phyloP scores from a whole-genome alignment of 2,888 invertebrate species.

The Ormyrus rosae region DNA sequence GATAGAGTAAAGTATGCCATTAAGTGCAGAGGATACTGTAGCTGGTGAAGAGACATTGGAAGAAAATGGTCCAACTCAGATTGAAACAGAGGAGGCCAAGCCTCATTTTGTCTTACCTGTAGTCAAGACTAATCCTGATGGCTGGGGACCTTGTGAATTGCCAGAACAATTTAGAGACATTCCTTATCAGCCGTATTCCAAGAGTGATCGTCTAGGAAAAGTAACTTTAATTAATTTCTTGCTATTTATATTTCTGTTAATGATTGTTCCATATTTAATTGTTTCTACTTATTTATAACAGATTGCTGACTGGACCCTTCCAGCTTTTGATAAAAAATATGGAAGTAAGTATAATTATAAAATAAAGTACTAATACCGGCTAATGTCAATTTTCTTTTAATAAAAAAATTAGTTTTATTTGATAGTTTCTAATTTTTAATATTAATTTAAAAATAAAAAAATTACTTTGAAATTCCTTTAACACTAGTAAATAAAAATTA shows the following conservation, averaged over 20 bases:
- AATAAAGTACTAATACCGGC: too few relatives aligned
- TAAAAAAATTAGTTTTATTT: too few relatives aligned
- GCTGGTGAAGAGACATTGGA: background rate
- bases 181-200: conserved; percentile 99
- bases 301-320: conserved; percentile 98
- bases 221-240: conserved; percentile 76
- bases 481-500: background rate
- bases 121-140: conserved; percentile 90
- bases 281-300: conserved; percentile 65
- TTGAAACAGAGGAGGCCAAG: conserved; percentile 66
- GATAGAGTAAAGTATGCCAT: too few relatives aligned
- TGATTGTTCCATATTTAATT: conserved; percentile 1
- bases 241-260: conserved; percentile 25
- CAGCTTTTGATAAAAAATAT: conserved; percentile 94
- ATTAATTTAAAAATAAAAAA: too few relatives aligned
- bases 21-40: too few relatives aligned
- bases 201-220: conserved; percentile 98
- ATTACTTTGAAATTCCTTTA: too few relatives aligned
- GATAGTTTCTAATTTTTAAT: too few relatives aligned
- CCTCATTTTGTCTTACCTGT: conserved; percentile 83
- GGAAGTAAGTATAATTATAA: conserved; percentile 81
- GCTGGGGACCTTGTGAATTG: conserved; percentile 98
- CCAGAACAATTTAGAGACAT: conserved; percentile 96
- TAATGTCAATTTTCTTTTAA: too few relatives aligned
- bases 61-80: background rate